Conservation (phyloP, 37 sponge, comb jelly and placozoan genomes). For the Diacarnus erythraeanus region DNA sequence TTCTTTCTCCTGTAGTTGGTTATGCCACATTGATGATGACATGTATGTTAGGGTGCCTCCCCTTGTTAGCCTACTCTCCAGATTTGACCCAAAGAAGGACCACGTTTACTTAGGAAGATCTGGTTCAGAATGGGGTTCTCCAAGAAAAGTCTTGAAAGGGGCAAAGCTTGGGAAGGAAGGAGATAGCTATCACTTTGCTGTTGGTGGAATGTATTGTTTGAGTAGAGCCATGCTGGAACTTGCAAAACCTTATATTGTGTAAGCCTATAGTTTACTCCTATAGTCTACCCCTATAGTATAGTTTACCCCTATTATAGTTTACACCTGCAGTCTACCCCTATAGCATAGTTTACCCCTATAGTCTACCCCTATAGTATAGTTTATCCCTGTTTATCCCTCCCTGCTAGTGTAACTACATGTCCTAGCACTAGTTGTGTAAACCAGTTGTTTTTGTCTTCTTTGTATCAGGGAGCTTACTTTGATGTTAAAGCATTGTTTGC, state of each 20-base stretch:
- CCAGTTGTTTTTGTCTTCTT: too few species aligned
- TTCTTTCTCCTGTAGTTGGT: slow-evolving; percentile 66
- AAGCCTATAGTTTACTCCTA: too few species aligned
- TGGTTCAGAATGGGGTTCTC: slow-evolving; percentile 30
- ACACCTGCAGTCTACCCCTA: too few species aligned
- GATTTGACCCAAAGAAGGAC: slow-evolving; percentile 41
- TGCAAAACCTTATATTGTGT: slow-evolving; percentile 48
- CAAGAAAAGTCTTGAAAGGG: slow-evolving; percentile 15
- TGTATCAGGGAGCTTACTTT: too few species aligned
- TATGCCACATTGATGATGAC: slow-evolving; percentile 65
- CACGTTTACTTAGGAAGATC: slow-evolving; percentile 54
- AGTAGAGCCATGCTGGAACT: slow-evolving; percentile 53
- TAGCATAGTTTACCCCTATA: too few species aligned
- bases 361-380: too few species aligned
- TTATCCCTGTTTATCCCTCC: too few species aligned
- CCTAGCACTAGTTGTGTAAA: too few species aligned
- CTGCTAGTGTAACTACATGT: too few species aligned
- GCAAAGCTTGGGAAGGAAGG: slow-evolving; percentile 15
- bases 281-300: too few species aligned
- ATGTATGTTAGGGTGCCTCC: slow-evolving; percentile 32
- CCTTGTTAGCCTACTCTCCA: slow-evolving; percentile 13
- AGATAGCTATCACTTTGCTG: slow-evolving; percentile 55
- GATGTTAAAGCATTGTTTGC: too few species aligned
- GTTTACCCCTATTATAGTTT: too few species aligned
- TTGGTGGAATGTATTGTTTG: slow-evolving; percentile 65